A percentile compares a stretch with the other conserved stretches of the same genome.
Evolutionary conservation across 2,797 vertebrate species (phyloP).

Genomic region (Vireo griseus): DNA sequence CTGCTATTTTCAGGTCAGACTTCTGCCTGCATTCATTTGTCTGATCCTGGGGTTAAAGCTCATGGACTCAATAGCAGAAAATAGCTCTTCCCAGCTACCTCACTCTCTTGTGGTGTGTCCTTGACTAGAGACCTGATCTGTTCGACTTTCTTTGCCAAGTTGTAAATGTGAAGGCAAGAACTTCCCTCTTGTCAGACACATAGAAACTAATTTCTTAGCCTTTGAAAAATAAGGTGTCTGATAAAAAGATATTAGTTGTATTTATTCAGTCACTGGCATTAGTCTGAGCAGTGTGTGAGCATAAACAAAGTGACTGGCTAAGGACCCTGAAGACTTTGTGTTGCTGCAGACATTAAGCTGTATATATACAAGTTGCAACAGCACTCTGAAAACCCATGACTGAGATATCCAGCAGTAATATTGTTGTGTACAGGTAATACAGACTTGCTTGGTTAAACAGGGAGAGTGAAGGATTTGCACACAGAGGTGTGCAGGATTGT

Average conservation of each 20-base stretch:
- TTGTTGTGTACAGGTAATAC: background rate
- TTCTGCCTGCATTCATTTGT: background rate
- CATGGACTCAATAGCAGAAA: conserved; percentile 33
- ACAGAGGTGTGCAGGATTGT: background rate
- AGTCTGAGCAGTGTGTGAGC: background rate
- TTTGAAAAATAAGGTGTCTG: background rate
- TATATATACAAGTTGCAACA: background rate
- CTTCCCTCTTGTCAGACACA: background rate
- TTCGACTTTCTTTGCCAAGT: background rate
- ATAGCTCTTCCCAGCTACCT: conserved; percentile 29
- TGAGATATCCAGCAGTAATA: background rate
- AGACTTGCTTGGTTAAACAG: background rate
- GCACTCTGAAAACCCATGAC: background rate
- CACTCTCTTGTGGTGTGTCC: background rate
- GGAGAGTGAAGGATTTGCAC: background rate
- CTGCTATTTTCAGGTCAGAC: conserved; percentile 44
- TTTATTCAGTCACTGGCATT: background rate
- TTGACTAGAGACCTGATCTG: background rate
- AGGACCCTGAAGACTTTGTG: background rate
- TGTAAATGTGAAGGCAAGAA: background rate
- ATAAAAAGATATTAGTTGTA: background rate
- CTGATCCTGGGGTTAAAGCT: background rate
- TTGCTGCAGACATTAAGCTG: background rate
- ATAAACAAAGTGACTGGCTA: background rate
- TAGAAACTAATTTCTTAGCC: background rate